Evolutionary conservation across 2,888 invertebrate species (phyloP), one percentile per base, ranked within the genome.

Genomic region (Melanostoma scalare): DNA sequence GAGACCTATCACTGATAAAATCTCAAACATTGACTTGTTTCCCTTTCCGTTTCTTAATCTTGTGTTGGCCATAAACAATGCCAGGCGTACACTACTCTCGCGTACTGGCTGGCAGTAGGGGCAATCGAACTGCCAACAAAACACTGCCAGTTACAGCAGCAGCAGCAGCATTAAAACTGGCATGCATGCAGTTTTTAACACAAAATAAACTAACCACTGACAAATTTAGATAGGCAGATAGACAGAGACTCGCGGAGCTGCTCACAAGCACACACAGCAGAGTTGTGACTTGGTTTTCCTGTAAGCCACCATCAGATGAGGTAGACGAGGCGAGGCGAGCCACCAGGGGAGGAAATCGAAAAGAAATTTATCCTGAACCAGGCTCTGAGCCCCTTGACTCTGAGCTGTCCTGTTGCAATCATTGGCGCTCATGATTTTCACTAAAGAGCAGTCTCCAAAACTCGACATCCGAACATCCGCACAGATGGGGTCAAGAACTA

Each of bases 111-210:
- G 48, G 30, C 65, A 46, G 74, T 42, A 68, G 65, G 35, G 63
- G 72, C 71, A 74, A 60, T 75, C 82, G 87, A 88, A 87, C 86
- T 87, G 87, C 87, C 85, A 87, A 86, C 87, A 87, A 63, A 63
- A 55, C 58, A 4, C 44, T 42, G 63, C 6, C 68, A 75, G 10
- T 44, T 72, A 50, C 81, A 56, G 68, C 71, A 81, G 58, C 77
- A 73, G 68, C 76, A 67, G 58, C 77, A 73, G 68, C 76, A 67
- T 30, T 36, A 50, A 50, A 55, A 56, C 65, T 71, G 65, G 79
- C 79, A 79, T 84, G 79, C 79, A 74, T 71, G 84, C 65, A 79
- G 67, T 74, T 60, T 42, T 84, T 71, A 84, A 84, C 79, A 79
- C 84, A 84, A 84, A 84, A 84, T 79, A 79, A 84, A 85, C 85